phyloP scores from a whole-genome alignment of 35 echinoderm and acorn worm genomes.

The Hemicentrotus pulcherrimus region DNA sequence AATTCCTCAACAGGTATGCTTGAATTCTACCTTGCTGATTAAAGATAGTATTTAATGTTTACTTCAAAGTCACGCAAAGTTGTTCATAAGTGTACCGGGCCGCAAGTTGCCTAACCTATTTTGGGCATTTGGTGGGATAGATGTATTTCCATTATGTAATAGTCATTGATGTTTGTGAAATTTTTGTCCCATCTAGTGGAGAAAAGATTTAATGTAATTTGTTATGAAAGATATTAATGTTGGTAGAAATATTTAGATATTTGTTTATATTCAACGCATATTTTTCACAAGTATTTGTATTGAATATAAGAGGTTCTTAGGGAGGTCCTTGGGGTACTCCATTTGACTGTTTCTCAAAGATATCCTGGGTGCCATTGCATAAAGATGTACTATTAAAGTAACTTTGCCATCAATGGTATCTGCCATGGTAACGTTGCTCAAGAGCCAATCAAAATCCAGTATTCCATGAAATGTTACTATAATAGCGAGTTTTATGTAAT shows the following conservation, averaged over 20 bases:
- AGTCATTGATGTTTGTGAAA: background rate
- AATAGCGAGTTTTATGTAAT: too few relatives aligned
- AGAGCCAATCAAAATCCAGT: too few relatives aligned
- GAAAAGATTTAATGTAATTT: background rate
- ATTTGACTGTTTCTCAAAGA: too few relatives aligned
- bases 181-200: too few relatives aligned
- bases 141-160: background rate
- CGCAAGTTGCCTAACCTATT: background rate
- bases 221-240: background rate
- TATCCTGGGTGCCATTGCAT: background rate
- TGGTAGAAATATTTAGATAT: background rate
- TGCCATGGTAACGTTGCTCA: too few relatives aligned
- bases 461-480: too few relatives aligned
- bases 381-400: too few relatives aligned
- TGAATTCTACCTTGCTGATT: background rate
- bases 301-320: too few relatives aligned
- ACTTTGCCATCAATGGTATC: too few relatives aligned
- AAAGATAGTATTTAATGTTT: background rate
- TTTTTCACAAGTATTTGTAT: background rate
- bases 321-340: background rate
- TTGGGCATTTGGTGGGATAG: background rate
- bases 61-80: background rate
- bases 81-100: background rate
- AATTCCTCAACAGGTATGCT: slow-evolving; percentile 26
- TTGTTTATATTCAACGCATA: background rate